A percentile compares a stretch with the other conserved stretches of the same genome.
These are phyloP conservation scores for Phoenicopterus ruber DNA, from an alignment of 2,113 vertebrate genomes.

Conservation along the genomic window DNA sequence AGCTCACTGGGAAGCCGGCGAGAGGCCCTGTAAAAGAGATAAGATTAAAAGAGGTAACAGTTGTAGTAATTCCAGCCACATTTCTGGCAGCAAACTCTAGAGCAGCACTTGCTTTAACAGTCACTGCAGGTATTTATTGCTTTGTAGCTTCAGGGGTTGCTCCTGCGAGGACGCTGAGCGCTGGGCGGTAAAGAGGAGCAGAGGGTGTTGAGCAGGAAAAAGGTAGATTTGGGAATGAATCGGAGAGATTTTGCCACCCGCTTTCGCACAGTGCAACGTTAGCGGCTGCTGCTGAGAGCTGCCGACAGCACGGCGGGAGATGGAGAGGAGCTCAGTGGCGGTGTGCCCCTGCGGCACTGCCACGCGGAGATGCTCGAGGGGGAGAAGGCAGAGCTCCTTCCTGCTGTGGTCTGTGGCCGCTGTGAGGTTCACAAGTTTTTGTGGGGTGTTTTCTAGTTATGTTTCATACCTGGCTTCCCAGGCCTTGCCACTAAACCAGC, in stretches of 20 bases:
- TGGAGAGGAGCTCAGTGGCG: not conserved
- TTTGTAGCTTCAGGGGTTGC: not conserved
- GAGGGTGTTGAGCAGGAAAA: not conserved
- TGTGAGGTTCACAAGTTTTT: not conserved
- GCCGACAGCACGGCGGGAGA: not conserved
- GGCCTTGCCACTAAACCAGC: not conserved
- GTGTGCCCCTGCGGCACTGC: accelerated
- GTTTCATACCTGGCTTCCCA: not conserved
- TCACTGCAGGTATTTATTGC: not conserved
- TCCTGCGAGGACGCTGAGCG: not conserved
- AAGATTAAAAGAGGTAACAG: constrained; percentile 45
- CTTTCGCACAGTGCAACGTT: not conserved
- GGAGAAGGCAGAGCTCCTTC: not conserved
- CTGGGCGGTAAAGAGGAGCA: not conserved
- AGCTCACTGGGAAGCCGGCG: not conserved
- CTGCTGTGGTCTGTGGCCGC: accelerated
- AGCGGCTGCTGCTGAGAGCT: not conserved
- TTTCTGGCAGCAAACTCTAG: not conserved
- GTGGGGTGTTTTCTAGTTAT: not conserved
- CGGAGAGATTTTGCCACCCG: not conserved
- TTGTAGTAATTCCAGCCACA: constrained; percentile 21
- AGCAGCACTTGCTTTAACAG: not conserved
- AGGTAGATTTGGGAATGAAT: not conserved
- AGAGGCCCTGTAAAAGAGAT: constrained; percentile 33
- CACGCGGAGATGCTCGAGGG: accelerated